These are phyloP conservation scores for Ranitomeya imitator DNA, from an alignment of 2,113 vertebrate genomes.

Conservation along the genomic window DNA sequence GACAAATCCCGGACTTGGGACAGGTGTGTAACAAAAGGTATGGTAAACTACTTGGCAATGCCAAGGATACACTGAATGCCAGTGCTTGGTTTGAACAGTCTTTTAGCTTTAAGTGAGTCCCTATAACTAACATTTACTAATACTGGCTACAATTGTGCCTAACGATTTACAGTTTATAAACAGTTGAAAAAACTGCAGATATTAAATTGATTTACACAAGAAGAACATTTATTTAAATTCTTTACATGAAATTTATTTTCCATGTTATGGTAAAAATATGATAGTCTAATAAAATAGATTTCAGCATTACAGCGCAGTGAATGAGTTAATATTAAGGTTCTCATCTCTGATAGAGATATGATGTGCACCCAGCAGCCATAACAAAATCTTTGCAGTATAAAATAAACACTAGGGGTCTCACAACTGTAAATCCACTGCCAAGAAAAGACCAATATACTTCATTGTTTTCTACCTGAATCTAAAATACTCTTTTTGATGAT, in stretches of 20 bases:
- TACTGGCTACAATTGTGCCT: too few relatives aligned
- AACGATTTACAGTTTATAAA: too few relatives aligned
- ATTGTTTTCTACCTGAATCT: conserved; percentile 42
- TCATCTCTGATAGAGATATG: background rate
- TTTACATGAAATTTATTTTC: background rate
- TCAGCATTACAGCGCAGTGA: background rate
- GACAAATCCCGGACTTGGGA: too few relatives aligned
- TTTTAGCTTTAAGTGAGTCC: too few relatives aligned
- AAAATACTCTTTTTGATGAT: conserved; percentile 20
- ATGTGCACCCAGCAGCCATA: background rate
- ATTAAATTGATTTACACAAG: too few relatives aligned
- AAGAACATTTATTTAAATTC: background rate
- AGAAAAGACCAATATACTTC: conserved; percentile 29
- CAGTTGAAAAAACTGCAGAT: too few relatives aligned
- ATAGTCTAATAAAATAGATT: background rate
- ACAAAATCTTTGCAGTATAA: conserved; percentile 22
- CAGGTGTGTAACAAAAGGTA: too few relatives aligned
- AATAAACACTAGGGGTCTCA: conserved; percentile 2
- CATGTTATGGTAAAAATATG: background rate
- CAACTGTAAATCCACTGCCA: background rate
- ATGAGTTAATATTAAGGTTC: background rate
- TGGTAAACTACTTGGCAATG: too few relatives aligned
- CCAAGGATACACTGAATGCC: too few relatives aligned
- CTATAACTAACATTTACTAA: too few relatives aligned
- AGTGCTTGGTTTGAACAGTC: too few relatives aligned